Evolutionary conservation across 2,113 vertebrate species (phyloP).

Genomic region (Chaetorhynchus papuensis): DNA sequence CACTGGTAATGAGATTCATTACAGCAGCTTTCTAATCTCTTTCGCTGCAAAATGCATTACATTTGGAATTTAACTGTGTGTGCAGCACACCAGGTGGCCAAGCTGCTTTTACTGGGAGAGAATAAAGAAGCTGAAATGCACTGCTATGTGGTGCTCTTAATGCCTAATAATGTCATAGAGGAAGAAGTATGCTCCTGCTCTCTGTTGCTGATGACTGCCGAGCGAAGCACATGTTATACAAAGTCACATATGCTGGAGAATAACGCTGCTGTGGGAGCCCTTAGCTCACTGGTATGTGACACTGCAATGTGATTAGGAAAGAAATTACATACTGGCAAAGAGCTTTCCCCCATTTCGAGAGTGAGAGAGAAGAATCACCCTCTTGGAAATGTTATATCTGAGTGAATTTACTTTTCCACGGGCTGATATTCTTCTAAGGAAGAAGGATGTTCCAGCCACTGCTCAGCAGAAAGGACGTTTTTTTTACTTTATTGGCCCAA

Average conservation of each 20-base stretch:
- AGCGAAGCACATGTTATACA: slow-evolving; percentile 45
- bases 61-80: slow-evolving; percentile 66
- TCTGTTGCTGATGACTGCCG: slow-evolving; percentile 59
- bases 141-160: slow-evolving; percentile 57
- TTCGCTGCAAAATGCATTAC: slow-evolving; percentile 63
- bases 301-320: slow-evolving; percentile 67
- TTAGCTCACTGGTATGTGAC: slow-evolving; percentile 67
- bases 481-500: background rate
- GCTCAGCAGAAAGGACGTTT: background rate
- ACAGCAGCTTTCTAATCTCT: slow-evolving; percentile 69
- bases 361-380: slow-evolving; percentile 45
- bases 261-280: slow-evolving; percentile 55
- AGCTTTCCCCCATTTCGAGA: slow-evolving; percentile 40
- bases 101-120: slow-evolving; percentile 65
- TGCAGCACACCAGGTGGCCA: slow-evolving; percentile 66
- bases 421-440: slow-evolving; percentile 42
- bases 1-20: slow-evolving; percentile 67
- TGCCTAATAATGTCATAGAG: slow-evolving; percentile 67
- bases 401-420: slow-evolving; percentile 50
- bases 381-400: slow-evolving; percentile 46
- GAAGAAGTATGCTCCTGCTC: slow-evolving; percentile 64
- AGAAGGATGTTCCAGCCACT: slow-evolving; percentile 14
- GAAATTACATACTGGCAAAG: slow-evolving; percentile 58
- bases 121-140: slow-evolving; percentile 66
- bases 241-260: slow-evolving; percentile 60